Percentiles rank a stretch among this genome's conserved stretches.
phyloP scores from a whole-genome alignment of 1,140 invertebrate genomes.

The Chrysomallon squamiferum region DNA sequence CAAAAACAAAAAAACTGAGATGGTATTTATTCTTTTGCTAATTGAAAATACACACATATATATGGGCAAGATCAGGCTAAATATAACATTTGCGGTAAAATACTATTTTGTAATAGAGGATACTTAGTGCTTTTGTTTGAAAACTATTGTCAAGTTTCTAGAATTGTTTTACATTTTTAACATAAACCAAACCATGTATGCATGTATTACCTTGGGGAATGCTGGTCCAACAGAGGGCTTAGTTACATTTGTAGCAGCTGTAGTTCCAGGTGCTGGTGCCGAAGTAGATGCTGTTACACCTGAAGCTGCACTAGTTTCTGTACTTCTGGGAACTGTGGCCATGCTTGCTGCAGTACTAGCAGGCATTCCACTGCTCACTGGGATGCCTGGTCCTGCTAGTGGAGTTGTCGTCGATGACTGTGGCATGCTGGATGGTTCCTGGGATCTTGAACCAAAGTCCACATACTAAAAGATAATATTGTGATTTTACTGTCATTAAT shows the following conservation, averaged over 20 bases:
- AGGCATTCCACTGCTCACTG: background rate
- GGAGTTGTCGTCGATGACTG: slow-evolving; percentile 31
- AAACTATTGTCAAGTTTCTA: too few species aligned
- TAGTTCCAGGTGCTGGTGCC: slow-evolving; percentile 40
- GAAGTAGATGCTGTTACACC: slow-evolving; percentile 20
- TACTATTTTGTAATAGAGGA: too few species aligned
- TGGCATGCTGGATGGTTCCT: slow-evolving; percentile 84
- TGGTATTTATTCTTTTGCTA: too few species aligned
- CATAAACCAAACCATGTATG: too few species aligned
- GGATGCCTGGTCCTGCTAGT: slow-evolving; percentile 21
- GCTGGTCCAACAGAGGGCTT: slow-evolving; percentile 3
- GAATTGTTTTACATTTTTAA: too few species aligned
- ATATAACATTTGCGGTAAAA: too few species aligned
- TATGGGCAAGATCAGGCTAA: too few species aligned
- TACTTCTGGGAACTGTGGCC: slow-evolving; percentile 26
- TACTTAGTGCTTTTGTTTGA: too few species aligned
- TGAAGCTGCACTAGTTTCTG: slow-evolving; percentile 27
- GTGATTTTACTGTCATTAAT: too few species aligned
- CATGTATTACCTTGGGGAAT: slow-evolving; percentile 33
- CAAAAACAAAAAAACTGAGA: too few species aligned
- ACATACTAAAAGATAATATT: slow-evolving; percentile 71
- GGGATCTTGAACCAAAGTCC: slow-evolving; percentile 85
- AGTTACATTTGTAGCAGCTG: slow-evolving; percentile 63
- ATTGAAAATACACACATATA: too few species aligned
- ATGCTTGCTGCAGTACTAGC: slow-evolving; percentile 29